Base-by-base conservation (phyloP, 2,888 invertebrate genomes). In the Ommatoiulus sabulosus region DNA sequence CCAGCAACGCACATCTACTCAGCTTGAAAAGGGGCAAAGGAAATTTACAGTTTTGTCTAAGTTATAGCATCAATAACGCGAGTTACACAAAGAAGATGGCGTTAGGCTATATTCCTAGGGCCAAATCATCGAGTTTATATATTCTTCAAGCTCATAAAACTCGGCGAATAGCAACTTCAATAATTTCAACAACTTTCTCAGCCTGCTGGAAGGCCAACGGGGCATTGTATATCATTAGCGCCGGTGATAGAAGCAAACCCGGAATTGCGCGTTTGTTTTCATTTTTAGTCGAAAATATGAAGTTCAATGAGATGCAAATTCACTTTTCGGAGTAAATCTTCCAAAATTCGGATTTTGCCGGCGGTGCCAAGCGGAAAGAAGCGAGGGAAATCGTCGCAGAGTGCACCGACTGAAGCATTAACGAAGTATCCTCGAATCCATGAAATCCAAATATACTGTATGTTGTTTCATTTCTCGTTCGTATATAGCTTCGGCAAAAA, bases 291-390 rank as follows among this genome's bases (percentile, higher is more conserved):
- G 80, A 80, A 80, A 80, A 80, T 80, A 35, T 80, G 15, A 35
- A 80, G 80, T 80, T 80, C 80, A 80, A 80, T 24, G 35, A 80
- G 80, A 80, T 80, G 80, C 35, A 80, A 80, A 80, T 80, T 80
- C 80, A 80, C 80, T 80, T 80, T 80, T 80, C 80, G 10, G 12
- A 80, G 80, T 80, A 80, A 80, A 24, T 80, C 80, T 35, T 24
- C 72, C 80, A 80, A 80, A 80, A 35, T 15, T 15, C 12, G 80
- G 12, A 12, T 80, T 80, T 80, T 72, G 8, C 80, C 80, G 10
- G 80, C 12, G 80, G 80, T 24, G 35, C 35, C 35, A 80, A 35
- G 80, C 12, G 24, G 10, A 35, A 80, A 35, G 80, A 80, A 80
- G 35, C 35, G 35, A 12, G 80, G 63, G 24, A 35, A 80, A 72